Percentiles rank a stretch among this genome's conserved stretches.
phyloP scores from a whole-genome alignment of 35 echinoderm and acorn worm species.

The Ophioderma brevispina region DNA sequence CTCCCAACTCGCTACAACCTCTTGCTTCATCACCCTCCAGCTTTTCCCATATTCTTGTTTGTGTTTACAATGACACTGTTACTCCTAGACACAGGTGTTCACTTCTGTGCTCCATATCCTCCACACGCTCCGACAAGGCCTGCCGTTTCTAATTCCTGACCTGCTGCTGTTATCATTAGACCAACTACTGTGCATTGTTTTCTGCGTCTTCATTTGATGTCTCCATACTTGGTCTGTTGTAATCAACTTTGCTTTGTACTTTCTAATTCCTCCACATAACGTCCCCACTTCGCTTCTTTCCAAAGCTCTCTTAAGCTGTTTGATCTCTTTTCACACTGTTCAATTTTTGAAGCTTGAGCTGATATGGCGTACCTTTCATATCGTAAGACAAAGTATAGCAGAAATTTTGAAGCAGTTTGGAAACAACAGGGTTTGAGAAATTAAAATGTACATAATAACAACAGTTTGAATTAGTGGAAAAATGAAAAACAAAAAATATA shows the following conservation, averaged over 20 bases:
- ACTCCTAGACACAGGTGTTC: no score
- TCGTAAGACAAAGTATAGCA: conserved; percentile 14
- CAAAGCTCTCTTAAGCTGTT: conserved; percentile 79
- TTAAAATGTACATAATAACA: no score
- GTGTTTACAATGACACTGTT: no score
- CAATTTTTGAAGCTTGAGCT: conserved; percentile 64
- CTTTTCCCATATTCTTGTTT: background rate
- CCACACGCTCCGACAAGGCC: background rate
- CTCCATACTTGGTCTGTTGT: conserved; percentile 30
- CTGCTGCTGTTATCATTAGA: background rate
- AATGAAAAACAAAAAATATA: no score
- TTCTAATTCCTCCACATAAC: conserved; percentile 90
- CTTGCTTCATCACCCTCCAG: background rate
- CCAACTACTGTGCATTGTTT: background rate
- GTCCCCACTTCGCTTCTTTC: conserved; percentile 73
- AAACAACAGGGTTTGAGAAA: no score
- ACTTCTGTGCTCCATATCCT: background rate
- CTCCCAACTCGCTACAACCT: background rate
- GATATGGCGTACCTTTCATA: conserved; percentile 79
- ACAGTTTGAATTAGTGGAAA: no score
- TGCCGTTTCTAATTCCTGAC: background rate
- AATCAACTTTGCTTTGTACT: conserved; percentile 11
- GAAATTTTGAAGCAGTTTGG: no score
- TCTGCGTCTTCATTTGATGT: background rate
- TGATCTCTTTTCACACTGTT: conserved; percentile 65